These are phyloP conservation scores for Cryptocheilus praepositus DNA, from an alignment of 2,888 invertebrate species.

Conservation along the genomic window DNA sequence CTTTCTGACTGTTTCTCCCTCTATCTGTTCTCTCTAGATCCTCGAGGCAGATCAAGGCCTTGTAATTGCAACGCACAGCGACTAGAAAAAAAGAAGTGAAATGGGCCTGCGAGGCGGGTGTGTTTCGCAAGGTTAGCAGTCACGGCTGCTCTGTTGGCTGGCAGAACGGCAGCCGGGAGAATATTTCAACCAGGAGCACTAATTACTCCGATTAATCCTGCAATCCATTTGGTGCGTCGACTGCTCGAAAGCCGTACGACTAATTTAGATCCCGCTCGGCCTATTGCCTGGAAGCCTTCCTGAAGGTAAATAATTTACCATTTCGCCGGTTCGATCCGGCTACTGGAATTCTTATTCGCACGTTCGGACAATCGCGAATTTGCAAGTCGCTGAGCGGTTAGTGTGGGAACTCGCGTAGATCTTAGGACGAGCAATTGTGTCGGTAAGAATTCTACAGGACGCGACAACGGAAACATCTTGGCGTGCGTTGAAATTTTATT, in stretches of 20 bases:
- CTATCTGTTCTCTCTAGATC: neutral
- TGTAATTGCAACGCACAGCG: constrained; percentile 37
- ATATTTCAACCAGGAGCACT: constrained; percentile 39
- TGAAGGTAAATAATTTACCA: constrained; percentile 44
- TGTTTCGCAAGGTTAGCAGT: constrained; percentile 24
- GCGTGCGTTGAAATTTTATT: too few relatives aligned
- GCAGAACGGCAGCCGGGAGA: constrained; percentile 26
- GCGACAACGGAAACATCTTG: too few relatives aligned
- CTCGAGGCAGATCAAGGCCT: constrained; percentile 10
- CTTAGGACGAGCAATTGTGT: too few relatives aligned
- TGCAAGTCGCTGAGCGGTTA: neutral
- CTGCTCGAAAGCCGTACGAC: constrained; percentile 29
- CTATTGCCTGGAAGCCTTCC: constrained; percentile 21
- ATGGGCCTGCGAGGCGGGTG: constrained; percentile 3
- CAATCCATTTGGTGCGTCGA: constrained; percentile 38
- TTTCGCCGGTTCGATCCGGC: constrained; percentile 24
- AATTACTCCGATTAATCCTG: constrained; percentile 47
- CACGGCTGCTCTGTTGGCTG: constrained; percentile 9
- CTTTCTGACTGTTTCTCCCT: neutral
- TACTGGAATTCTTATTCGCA: constrained; percentile 39
- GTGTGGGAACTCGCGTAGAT: too few relatives aligned
- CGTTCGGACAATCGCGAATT: neutral
- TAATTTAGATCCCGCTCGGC: constrained; percentile 38
- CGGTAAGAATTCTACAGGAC: too few relatives aligned
- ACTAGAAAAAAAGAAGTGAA: constrained; percentile 31